Evolutionary conservation across 2,888 invertebrate species (phyloP).

Genomic region (Sycophila texana): DNA sequence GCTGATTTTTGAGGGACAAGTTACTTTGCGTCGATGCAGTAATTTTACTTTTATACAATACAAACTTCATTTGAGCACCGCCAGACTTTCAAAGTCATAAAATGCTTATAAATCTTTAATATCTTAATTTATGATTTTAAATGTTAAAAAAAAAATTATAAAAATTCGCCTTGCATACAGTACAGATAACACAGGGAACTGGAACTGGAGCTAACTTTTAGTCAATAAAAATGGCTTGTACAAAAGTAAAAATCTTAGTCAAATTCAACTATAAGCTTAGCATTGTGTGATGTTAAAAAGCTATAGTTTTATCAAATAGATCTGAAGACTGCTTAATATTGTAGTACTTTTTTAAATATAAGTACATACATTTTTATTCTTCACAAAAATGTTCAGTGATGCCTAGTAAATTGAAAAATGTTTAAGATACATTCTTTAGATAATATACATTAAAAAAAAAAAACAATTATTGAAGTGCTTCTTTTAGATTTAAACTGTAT

Average conservation of each 20-base stretch:
- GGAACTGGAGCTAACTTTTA: neutral
- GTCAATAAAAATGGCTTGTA: conserved; percentile 19
- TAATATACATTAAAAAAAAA: conserved; percentile 26
- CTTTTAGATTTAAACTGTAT: conserved; percentile 1
- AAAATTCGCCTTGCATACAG: neutral
- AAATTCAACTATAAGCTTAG: conserved; percentile 31
- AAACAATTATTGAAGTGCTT: conserved; percentile 21
- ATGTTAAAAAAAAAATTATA: neutral
- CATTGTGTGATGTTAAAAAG: conserved; percentile 33
- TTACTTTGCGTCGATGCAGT: neutral
- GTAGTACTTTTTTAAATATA: conserved; percentile 5
- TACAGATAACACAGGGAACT: conserved; percentile 8
- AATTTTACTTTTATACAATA: neutral
- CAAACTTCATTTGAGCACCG: conserved; percentile 26
- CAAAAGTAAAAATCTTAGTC: conserved; percentile 46
- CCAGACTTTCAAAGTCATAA: conserved; percentile 11
- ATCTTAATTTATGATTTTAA: neutral
- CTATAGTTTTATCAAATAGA: conserved; percentile 35
- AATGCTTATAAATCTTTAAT: conserved; percentile 12
- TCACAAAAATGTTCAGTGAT: conserved; percentile 33
- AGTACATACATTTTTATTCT: neutral
- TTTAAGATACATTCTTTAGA: conserved; percentile 12
- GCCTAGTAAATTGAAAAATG: conserved; percentile 28
- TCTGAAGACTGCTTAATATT: conserved; percentile 25
- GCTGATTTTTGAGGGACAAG: neutral